Conservation (phyloP, 2,888 invertebrate genomes). For the Thecocarcelia acutangulata region DNA sequence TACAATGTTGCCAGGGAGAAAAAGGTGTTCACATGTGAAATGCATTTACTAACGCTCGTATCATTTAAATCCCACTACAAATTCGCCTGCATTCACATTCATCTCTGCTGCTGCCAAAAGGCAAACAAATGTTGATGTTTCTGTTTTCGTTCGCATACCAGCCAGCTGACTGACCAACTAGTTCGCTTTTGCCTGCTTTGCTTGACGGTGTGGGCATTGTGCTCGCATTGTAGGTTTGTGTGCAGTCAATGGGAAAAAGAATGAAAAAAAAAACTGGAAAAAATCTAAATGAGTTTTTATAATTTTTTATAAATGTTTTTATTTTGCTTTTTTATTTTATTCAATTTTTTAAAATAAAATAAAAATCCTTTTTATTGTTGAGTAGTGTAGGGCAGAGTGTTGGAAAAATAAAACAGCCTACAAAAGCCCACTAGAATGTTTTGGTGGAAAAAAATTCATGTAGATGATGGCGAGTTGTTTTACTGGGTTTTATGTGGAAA, state of each 20-base stretch:
- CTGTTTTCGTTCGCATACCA: constrained; percentile 38
- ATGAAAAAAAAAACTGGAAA: constrained; percentile 21
- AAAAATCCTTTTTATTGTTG: constrained; percentile 50
- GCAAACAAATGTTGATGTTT: constrained; percentile 56
- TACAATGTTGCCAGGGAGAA: constrained; percentile 14
- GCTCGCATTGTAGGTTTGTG: constrained; percentile 21
- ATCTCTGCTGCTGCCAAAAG: constrained; percentile 56
- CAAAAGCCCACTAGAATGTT: constrained; percentile 41
- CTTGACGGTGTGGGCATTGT: constrained; percentile 6
- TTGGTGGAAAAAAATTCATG: constrained; percentile 35
- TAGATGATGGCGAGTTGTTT: constrained; percentile 30
- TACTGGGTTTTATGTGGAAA: constrained; percentile 43
- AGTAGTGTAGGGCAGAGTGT: constrained; percentile 24
- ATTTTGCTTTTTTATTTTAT: constrained; percentile 20
- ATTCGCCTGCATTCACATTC: constrained; percentile 34
- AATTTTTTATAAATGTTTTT: constrained; percentile 54
- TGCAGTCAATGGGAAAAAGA: constrained; percentile 53
- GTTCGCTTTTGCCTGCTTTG: constrained; percentile 39
- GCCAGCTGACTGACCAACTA: constrained; percentile 59
- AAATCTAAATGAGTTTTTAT: constrained; percentile 69
- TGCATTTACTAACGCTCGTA: constrained; percentile 51
- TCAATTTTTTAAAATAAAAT: constrained; percentile 53
- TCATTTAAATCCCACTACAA: constrained; percentile 22
- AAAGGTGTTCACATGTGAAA: constrained; percentile 66
- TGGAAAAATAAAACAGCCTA: constrained; percentile 34